Evolutionary conservation across 2,797 vertebrate genomes (phyloP), one percentile per base, ranked within the genome.

Genomic region (Enteromius afrohamiltoni): DNA sequence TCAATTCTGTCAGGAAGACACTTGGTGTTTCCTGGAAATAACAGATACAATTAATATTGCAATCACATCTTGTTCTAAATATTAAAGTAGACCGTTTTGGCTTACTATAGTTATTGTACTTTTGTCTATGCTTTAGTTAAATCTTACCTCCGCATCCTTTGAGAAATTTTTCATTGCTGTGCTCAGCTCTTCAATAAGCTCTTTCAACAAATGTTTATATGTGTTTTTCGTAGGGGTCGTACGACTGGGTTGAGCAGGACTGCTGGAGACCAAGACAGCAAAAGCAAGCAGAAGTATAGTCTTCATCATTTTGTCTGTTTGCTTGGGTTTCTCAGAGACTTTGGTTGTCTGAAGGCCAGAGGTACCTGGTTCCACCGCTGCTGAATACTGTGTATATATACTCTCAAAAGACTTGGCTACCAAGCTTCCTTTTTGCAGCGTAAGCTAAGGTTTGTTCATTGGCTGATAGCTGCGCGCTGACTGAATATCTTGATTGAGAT

Each of bases 401-500:
- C 45, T 17, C 58, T 65, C n/a, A 29, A 4, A 42, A 40, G 71
- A 74, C 60, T 14, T 26, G 14, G 42, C 64, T 34, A n/a, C 42
- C 29, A 31, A 65, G n/a, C 6, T n/a, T 45, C 37, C 9, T 21
- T 85, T 79, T 64, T 82, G 83, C 78, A 51, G 3, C 11, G 83
- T 76, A 81, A 86, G 83, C 83, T 51, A 49, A 51, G 6, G 47
- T 21, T 4, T 17, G 34, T 23, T 37, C 21, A 69, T 13, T 2
- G 67, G 42, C 14, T n/a, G 58, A 40, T 53, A 29, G 60, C 9
- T 0, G 14, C 6, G 23, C 29, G 71, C 53, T 55, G 16, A 23
- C 16, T 21, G 10, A 34, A 16, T 84, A 88, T 89, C 89, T 87
- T 88, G 90, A 91, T 90, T 69, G 47, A 73, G 31, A 83, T 91